Percentiles rank a stretch among this genome's conserved stretches.
Conservation (phyloP, 2,113 vertebrate species). For the Camarhynchus parvulus region DNA sequence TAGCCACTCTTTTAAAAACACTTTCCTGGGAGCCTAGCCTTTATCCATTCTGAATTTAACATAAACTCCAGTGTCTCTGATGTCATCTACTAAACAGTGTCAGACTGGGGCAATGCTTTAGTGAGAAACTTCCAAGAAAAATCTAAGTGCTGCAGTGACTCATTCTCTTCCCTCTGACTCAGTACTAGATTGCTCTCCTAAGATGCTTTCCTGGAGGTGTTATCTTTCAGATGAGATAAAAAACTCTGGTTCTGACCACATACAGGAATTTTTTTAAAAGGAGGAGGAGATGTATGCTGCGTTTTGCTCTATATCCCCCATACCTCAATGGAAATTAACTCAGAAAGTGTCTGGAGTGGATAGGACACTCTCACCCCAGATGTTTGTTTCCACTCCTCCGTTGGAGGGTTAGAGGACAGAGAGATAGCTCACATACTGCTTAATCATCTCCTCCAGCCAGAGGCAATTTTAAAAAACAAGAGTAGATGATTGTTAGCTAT, state of each 20-base stretch:
- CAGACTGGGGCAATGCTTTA: conserved; percentile 42
- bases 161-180: conserved; percentile 62
- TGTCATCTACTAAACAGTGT: conserved; percentile 49
- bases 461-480: not conserved
- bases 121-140: conserved; percentile 69
- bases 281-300: not conserved
- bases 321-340: not conserved
- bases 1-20: not conserved
- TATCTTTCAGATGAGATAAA: conserved; percentile 25
- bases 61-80: not conserved
- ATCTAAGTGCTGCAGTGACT: conserved; percentile 44
- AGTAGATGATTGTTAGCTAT: not conserved
- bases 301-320: not conserved
- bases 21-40: not conserved
- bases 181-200: conserved; percentile 64
- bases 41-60: not conserved
- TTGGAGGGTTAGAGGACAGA: not conserved
- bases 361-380: not conserved
- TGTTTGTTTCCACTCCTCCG: not conserved
- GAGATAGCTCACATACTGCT: not conserved
- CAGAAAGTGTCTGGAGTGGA: not conserved
- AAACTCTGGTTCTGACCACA: not conserved
- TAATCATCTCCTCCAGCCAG: conserved; percentile 28
- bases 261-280: not conserved
- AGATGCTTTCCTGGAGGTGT: conserved; percentile 55